Evolutionary conservation across 2,888 invertebrate genomes (phyloP).

Genomic region (Osmoderma eremita): DNA sequence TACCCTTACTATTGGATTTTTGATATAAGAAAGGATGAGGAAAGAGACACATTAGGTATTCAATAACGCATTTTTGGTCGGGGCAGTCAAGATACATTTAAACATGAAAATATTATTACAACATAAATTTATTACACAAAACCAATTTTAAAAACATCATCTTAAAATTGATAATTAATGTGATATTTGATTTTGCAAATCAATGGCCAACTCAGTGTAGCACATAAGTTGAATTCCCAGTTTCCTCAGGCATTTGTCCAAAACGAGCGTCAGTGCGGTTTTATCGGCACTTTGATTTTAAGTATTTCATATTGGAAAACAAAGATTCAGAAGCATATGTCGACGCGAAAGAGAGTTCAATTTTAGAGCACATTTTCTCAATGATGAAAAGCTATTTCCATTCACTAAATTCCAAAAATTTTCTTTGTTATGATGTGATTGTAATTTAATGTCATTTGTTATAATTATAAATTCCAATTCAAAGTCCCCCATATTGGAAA

Average conservation of each 20-base stretch:
- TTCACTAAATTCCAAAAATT: constrained; percentile 27
- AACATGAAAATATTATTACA: constrained; percentile 6
- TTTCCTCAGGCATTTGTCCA: constrained; percentile 3
- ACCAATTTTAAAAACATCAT: constrained; percentile 1
- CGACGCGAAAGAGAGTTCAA: constrained; percentile 33
- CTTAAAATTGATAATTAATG: constrained; percentile 1
- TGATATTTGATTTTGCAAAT: constrained; percentile 3
- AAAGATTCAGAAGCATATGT: constrained; percentile 38
- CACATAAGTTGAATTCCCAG: neutral
- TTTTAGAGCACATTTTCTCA: constrained; percentile 40
- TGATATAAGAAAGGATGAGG: too few relatives aligned
- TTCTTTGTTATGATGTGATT: constrained; percentile 31
- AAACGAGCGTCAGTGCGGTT: constrained; percentile 1
- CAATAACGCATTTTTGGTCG: too few relatives aligned
- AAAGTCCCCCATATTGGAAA: constrained; percentile 38
- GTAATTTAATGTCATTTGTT: constrained; percentile 37
- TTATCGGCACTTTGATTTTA: constrained; percentile 34
- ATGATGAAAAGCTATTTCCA: constrained; percentile 29
- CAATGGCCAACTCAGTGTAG: neutral
- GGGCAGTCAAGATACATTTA: too few relatives aligned
- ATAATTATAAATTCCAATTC: constrained; percentile 42
- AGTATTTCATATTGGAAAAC: constrained; percentile 40
- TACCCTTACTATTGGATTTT: too few relatives aligned
- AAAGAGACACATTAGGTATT: too few relatives aligned
- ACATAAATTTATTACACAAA: neutral